Evolutionary conservation across 2,888 invertebrate genomes (phyloP), one percentile per base, ranked within the genome.

Genomic region (Agrilus cyanescens): DNA sequence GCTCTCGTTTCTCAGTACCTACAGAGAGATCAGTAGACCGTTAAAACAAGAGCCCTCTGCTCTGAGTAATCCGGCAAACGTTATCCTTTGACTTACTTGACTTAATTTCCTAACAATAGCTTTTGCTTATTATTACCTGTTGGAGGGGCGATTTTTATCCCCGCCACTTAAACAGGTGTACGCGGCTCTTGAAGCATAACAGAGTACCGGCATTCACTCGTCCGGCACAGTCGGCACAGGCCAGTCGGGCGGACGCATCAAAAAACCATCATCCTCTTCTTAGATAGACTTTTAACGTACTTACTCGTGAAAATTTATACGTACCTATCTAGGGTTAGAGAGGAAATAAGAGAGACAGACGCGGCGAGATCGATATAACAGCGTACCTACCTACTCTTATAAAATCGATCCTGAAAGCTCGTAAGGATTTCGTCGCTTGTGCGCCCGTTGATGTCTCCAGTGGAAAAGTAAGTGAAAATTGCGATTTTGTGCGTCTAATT

Each of bases 141-240:
- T 57, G 59, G 58, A 54, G 58, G 61, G 61, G 61, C 57, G 52
- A 38, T 20, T 12, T 31, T 33, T 47, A 47, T 57, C 59, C 63
- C 64, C 62, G 54, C 63, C 57, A 60, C 58, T 46, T 55, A 53
- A 63, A 66, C 66, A 66, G 66, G 66, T 66, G 66, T 62, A 66
- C 62, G 63, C 63, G 61, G 59, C 62, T 66, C 65, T 63, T 66
- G 65, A 66, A 65, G 64, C 66, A 66, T 65, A 66, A 66, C 66
- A 66, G 61, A 54, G 58, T 58, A 58, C 54, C 59, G 60, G 58
- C 65, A 66, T 61, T 66, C 65, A 66, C 65, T 66, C 65, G 65
- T 62, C 65, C 66, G 66, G 65, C 63, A 65, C 65, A 66, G 65
- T 65, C 65, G 61, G 58, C 59, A 59, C 60, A 57, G 60, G 61